phyloP scores from a whole-genome alignment of 2,113 vertebrate genomes.

The Apteryx owenii region DNA sequence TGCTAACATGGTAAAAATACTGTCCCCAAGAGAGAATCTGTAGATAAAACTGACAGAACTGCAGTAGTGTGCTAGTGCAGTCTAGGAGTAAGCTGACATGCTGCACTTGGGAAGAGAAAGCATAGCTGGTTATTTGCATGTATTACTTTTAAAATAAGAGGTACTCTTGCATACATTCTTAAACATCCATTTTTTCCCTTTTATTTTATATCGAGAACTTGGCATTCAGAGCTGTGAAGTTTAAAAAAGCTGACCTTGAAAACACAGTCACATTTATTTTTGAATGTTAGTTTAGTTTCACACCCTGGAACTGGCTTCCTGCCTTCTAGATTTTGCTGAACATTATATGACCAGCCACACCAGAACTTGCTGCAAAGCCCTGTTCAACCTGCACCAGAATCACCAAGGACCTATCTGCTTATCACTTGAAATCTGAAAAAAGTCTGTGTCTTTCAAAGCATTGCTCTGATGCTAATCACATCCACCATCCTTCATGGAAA shows the following conservation, averaged over 20 bases:
- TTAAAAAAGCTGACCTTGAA: conserved; percentile 65
- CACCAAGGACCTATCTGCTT: neutral
- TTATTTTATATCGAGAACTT: neutral
- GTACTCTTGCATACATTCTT: neutral
- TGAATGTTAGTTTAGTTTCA: conserved; percentile 42
- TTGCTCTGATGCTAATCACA: neutral
- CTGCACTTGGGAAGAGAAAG: neutral
- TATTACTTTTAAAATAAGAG: neutral
- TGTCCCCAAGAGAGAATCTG: neutral
- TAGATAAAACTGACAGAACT: neutral
- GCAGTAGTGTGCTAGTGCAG: neutral
- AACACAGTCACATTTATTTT: conserved; percentile 45
- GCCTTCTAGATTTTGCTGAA: conserved; percentile 18
- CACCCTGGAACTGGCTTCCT: conserved; percentile 45
- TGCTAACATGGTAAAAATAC: neutral
- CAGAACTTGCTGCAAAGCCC: neutral
- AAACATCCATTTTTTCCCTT: neutral
- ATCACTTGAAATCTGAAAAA: neutral
- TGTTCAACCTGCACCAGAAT: neutral
- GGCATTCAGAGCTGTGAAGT: conserved; percentile 1
- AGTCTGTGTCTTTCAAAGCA: neutral
- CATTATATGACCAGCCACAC: neutral
- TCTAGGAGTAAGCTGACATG: neutral
- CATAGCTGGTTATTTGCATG: neutral
- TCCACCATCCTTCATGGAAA: neutral